Evolutionary conservation across 2,888 invertebrate species (phyloP).

Genomic region (Drosophila nigricruria): DNA sequence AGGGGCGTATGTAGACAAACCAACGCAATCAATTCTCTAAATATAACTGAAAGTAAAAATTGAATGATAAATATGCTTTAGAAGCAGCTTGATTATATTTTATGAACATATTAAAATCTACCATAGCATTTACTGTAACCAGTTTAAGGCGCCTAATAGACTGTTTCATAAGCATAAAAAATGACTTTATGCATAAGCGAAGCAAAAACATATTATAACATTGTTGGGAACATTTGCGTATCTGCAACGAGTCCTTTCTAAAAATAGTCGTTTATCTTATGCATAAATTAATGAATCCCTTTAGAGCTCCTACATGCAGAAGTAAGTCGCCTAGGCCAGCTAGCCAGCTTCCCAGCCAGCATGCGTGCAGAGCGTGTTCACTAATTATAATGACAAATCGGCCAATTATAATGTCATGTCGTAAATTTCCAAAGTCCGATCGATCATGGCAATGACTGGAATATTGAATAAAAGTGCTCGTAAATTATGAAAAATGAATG

Average conservation of each 20-base stretch:
- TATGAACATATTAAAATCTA: conserved; percentile 1
- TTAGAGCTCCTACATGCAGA: conserved; percentile 16
- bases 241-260: conserved; percentile 33
- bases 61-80: conserved; percentile 1
- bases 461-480: conserved; percentile 75
- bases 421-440: conserved; percentile 72
- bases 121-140: not conserved
- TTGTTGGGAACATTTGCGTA: conserved; percentile 9
- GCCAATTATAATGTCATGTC: conserved; percentile 80
- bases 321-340: conserved; percentile 17
- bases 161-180: conserved; percentile 6
- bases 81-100: not conserved
- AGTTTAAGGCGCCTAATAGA: conserved; percentile 7
- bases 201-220: conserved; percentile 6
- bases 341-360: conserved; percentile 8
- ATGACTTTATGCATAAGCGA: not conserved
- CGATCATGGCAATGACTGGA: conserved; percentile 67
- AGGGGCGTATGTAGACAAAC: not conserved
- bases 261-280: conserved; percentile 39
- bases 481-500: conserved; percentile 60
- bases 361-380: conserved; percentile 47
- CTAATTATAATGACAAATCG: conserved; percentile 82
- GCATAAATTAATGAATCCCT: conserved; percentile 44
- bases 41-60: not conserved
- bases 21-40: not conserved